Conservation (phyloP, 2,113 vertebrate genomes). For the Alaudala cheleensis region DNA sequence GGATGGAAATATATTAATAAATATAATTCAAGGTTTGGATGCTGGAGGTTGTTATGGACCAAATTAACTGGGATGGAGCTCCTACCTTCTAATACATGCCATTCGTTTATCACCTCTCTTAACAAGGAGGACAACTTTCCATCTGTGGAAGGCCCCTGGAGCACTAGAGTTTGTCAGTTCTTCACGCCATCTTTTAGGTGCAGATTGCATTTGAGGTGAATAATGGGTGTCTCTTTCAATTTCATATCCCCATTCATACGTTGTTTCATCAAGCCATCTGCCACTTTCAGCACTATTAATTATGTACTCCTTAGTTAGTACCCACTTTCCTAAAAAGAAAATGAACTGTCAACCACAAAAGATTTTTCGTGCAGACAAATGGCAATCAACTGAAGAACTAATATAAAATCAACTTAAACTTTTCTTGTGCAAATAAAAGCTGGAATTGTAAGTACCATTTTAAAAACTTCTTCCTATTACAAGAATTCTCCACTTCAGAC, state of each 20-base stretch:
- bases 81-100: conserved; percentile 85
- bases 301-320: conserved; percentile 91
- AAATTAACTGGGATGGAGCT: not conserved
- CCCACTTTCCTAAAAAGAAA: conserved; percentile 91
- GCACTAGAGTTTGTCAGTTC: conserved; percentile 71
- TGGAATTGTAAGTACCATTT: not conserved
- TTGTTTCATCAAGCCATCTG: conserved; percentile 89
- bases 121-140: conserved; percentile 87
- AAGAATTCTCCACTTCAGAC: not conserved
- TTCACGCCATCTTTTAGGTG: conserved; percentile 84
- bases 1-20: not conserved
- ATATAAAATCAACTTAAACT: conserved; percentile 55
- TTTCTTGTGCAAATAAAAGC: conserved; percentile 44
- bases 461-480: conserved; percentile 7
- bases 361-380: conserved; percentile 64
- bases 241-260: conserved; percentile 88
- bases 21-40: not conserved
- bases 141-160: conserved; percentile 90
- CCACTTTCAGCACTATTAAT: conserved; percentile 88
- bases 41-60: not conserved
- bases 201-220: conserved; percentile 81
- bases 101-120: conserved; percentile 71
- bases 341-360: conserved; percentile 69
- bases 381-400: conserved; percentile 66
- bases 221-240: conserved; percentile 77